phyloP scores from a whole-genome alignment of 53 echinoderm and acorn worm species.

The Arbacia lixula region DNA sequence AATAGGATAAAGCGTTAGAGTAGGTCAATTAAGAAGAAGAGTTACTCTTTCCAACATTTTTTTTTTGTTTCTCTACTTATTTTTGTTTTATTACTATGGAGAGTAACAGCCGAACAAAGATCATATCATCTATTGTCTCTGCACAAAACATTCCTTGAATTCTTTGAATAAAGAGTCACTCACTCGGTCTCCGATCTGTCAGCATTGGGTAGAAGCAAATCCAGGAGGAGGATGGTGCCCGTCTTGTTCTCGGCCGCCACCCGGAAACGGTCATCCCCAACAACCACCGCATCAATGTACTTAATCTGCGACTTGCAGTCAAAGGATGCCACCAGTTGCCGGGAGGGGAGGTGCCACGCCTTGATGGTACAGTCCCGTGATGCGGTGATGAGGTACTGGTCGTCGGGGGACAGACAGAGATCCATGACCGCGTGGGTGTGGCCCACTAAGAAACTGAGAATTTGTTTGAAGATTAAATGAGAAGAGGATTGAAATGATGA shows the following conservation, averaged over 20 bases:
- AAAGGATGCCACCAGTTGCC: conserved; percentile 73
- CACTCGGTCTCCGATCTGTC: conserved; percentile 31
- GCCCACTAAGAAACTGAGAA: conserved; percentile 66
- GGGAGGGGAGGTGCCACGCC: conserved; percentile 71
- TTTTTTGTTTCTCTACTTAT: no score
- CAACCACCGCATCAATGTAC: conserved; percentile 58
- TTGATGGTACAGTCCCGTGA: conserved; percentile 93
- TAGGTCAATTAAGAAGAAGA: no score
- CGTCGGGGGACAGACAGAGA: conserved; percentile 66
- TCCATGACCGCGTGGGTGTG: conserved; percentile 90
- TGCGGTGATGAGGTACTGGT: conserved; percentile 78
- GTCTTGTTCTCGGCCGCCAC: conserved; percentile 77
- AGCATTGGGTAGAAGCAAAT: conserved; percentile 62
- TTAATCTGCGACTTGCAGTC: conserved; percentile 89
- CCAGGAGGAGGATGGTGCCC: conserved; percentile 70
- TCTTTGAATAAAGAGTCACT: no score
- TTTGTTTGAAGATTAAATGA: background rate
- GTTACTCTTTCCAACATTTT: no score
- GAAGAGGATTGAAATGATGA: no score
- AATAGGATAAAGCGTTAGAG: no score
- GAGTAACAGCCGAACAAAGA: no score
- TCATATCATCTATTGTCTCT: no score
- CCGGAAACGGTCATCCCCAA: conserved; percentile 65
- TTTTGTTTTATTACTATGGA: no score
- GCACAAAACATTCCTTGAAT: no score